Base-by-base conservation (phyloP, 2,797 vertebrate genomes). In the Dipus sagitta region DNA sequence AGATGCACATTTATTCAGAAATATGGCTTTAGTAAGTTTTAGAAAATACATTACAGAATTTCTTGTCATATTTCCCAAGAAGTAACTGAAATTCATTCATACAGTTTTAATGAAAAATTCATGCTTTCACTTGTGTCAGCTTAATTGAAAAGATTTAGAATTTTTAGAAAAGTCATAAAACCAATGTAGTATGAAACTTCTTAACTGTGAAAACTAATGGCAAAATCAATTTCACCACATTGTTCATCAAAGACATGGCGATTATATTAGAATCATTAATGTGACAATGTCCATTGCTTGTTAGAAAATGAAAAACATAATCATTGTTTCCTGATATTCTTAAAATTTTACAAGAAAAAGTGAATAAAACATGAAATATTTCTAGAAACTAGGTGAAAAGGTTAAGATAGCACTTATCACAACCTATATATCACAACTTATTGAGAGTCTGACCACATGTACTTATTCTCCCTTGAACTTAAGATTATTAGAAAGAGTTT, bases 131-230 rank as follows among this genome's bases (percentile, higher is more conserved):
- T 95, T 80, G 54, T 95, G 62, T 94, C 65, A 86, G 77, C 76
- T 92, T 96, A 97, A 95, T 86, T 91, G 84, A 78, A 87, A 95
- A 94, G 70, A 86, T 91, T 95, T 95, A 89, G 58, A 92, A 90
- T 64, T 89, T 96, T 86, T 79, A 76, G 42, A 90, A 79, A 95
- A 65, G 54, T 94, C 84, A 34, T 95, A 91, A 96, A 96, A 95
- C 74, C 83, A 97, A 92, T 85, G 74, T 84, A 84, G 42, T 94
- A 97, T 96, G 94, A 95, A 96, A 12, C 15, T 70, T 95, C 87
- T 94, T 95, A 94, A 92, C 62, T 91, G 34, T 92, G 90, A 21
- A 58, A 93, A 52, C 72, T 95, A 95, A 89, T 79, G 52, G n/a
- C 85, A 42, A 94, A 92, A 52, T 90, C 83, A 86, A n/a, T 94